A percentile compares a stretch with the other conserved stretches of the same genome.
phyloP scores from a whole-genome alignment of 2,888 invertebrate species.

The Dioctria linearis region DNA sequence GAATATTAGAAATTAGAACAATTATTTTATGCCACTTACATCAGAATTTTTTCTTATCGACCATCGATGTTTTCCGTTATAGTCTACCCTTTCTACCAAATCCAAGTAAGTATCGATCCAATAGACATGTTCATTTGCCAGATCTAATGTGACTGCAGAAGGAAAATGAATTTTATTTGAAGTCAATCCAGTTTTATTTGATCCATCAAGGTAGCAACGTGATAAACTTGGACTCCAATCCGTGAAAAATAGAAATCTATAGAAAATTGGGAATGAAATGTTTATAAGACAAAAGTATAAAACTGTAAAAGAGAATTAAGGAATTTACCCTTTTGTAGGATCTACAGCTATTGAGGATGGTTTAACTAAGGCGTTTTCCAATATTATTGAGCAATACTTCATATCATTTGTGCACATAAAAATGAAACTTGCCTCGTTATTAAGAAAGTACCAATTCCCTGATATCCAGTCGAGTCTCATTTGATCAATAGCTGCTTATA shows the following conservation, averaged over 20 bases:
- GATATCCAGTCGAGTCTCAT: constrained; percentile 89
- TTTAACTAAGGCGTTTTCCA: constrained; percentile 78
- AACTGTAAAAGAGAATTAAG: constrained; percentile 16
- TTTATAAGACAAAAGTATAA: not conserved
- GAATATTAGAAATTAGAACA: constrained; percentile 2
- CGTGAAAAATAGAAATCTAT: constrained; percentile 81
- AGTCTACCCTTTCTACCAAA: constrained; percentile 84
- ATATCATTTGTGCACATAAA: constrained; percentile 79
- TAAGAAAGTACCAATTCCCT: constrained; percentile 89
- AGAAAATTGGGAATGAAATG: constrained; percentile 53
- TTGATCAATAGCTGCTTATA: constrained; percentile 77
- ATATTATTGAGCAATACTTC: constrained; percentile 78
- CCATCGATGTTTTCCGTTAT: constrained; percentile 79
- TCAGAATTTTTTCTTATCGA: constrained; percentile 67
- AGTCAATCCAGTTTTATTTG: constrained; percentile 75
- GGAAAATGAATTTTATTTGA: constrained; percentile 83
- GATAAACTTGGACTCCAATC: constrained; percentile 80
- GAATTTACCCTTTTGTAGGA: constrained; percentile 78
- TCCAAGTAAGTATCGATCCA: constrained; percentile 88
- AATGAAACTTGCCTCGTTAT: constrained; percentile 78
- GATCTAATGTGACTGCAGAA: constrained; percentile 81
- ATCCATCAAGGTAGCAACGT: constrained; percentile 78
- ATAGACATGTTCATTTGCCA: constrained; percentile 79
- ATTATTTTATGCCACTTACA: constrained; percentile 62
- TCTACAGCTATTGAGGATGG: constrained; percentile 85